Evolutionary conservation across 2,797 vertebrate genomes (phyloP).

Genomic region (Sardinella longiceps): DNA sequence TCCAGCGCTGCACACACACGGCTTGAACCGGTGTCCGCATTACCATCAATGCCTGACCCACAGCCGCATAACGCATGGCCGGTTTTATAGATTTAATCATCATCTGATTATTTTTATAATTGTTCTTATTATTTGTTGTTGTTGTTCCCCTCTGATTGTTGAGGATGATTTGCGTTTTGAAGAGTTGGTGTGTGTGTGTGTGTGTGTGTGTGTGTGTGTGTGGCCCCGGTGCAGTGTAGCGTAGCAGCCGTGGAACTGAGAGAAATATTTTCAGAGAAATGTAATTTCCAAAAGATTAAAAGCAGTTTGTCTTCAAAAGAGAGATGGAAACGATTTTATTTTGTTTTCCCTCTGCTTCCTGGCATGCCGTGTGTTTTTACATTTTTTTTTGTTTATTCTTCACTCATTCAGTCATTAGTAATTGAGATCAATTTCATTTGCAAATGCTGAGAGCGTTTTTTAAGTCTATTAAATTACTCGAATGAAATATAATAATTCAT

Average conservation of each 20-base stretch:
- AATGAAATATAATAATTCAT: too few species aligned
- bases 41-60: background rate
- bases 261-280: background rate
- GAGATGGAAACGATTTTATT: background rate
- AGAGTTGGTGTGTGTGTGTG: background rate
- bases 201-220: background rate
- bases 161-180: background rate
- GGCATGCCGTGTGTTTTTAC: background rate
- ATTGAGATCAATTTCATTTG: background rate
- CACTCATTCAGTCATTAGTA: background rate
- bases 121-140: background rate
- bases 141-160: background rate
- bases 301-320: background rate
- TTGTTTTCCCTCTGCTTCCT: background rate
- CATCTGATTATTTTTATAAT: background rate
- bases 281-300: conserved; percentile 5
- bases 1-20: conserved; percentile 34
- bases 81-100: background rate
- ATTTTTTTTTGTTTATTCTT: background rate
- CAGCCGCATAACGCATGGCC: background rate
- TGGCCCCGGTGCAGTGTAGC: background rate
- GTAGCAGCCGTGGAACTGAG: background rate
- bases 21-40: background rate
- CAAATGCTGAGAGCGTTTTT: background rate
- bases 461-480: too few species aligned